Base-by-base conservation (phyloP, 2,113 vertebrate genomes). In the Amblyopsis rosae region DNA sequence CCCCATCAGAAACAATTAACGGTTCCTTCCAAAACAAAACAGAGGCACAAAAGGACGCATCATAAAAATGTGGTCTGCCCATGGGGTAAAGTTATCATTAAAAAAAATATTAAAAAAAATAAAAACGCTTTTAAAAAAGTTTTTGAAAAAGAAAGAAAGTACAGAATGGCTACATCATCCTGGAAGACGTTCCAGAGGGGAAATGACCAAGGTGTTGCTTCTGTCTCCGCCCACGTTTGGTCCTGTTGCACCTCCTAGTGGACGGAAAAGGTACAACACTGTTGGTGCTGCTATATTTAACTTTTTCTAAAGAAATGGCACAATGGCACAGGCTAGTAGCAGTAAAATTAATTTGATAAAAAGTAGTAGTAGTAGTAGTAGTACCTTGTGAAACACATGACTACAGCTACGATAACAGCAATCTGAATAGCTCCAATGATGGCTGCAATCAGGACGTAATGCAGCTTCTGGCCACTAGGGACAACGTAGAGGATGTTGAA, bases 381-480 rank as follows among this genome's bases (percentile, higher is more conserved):
- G 3, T 86, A 98, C 98, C 98, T 96, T 84, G 96, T 98, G 91
- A 99, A 98, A 86, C 98, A 99, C 96, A 99, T 99, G 82, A 99
- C 96, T 76, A 99, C 96, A 48, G 96, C 98, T 54, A 98, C 96
- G 74, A 99, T 99, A 80, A 99, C 94, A 71, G 97, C 96, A 57
- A 99, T 98, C 93, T 99, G 98, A 45, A 99, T 95, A 33, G 97
- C 98, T 88, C 98, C 98, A 71, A 99, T 98, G 87, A 99, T 96
- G 83, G 97, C 96, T 77, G 98, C 98, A 75, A 99, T 99, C 65
- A 99, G 97, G 82, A 99, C 96, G 69, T 99, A 98, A 6, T 98
- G 98, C 72, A 99, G 95, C 89, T 99, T 99, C 90, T 99, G 96
- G 47, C 98, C 95, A 41, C 98, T 99, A 53, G 98, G 98, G 59